Evolutionary conservation across 2,797 vertebrate genomes (phyloP).

Genomic region (Eidolon dupreanum): DNA sequence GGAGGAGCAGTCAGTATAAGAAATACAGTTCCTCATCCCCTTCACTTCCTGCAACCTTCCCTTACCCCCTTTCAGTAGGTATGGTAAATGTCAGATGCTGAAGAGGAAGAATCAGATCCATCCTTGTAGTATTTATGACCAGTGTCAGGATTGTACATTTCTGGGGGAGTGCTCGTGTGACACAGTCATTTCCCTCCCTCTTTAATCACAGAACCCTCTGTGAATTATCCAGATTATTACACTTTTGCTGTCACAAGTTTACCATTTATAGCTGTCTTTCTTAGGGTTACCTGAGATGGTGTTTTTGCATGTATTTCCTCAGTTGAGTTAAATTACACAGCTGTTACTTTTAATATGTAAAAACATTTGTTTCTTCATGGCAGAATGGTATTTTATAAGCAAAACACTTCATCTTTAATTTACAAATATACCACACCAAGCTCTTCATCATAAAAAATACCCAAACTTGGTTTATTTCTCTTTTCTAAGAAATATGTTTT

Average conservation of each 20-base stretch:
- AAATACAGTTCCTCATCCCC: background rate
- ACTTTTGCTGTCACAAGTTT: background rate
- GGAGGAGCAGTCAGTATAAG: background rate
- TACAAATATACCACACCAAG: constrained; percentile 3
- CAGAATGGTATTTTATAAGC: constrained; percentile 50
- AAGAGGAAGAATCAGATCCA: background rate
- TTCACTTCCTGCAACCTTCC: background rate
- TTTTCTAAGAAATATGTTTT: constrained; percentile 17
- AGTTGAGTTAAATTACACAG: constrained; percentile 51
- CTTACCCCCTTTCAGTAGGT: background rate
- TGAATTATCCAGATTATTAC: background rate
- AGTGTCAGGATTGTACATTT: background rate
- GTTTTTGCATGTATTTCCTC: constrained; percentile 69
- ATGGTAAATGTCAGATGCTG: background rate
- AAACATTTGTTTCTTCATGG: constrained; percentile 41
- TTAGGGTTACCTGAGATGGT: background rate
- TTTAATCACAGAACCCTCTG: background rate
- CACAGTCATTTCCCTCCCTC: background rate
- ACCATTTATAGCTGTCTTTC: background rate
- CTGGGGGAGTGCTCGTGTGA: background rate
- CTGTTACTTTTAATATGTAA: constrained; percentile 71
- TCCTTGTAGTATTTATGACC: background rate
- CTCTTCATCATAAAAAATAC: constrained; percentile 44
- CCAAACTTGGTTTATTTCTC: background rate
- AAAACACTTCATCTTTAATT: constrained; percentile 45